phyloP scores from a whole-genome alignment of 2,113 vertebrate genomes.

The Heterochromis multidens region DNA sequence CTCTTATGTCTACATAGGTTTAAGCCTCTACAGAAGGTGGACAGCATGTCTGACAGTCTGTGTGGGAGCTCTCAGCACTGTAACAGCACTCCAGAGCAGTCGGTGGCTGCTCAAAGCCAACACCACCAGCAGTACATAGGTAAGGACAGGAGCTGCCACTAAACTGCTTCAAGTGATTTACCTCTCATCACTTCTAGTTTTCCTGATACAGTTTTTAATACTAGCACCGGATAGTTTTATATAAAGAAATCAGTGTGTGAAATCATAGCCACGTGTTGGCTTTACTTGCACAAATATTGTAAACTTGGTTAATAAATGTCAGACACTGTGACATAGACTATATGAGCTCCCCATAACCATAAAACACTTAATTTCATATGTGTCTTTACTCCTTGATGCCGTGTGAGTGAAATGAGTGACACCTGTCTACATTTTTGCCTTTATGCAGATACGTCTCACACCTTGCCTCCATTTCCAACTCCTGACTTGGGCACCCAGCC shows the following conservation, averaged over 20 bases:
- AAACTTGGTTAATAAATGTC: neutral
- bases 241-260: neutral
- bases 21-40: constrained; percentile 90
- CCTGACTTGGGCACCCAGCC: constrained; percentile 80
- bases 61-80: constrained; percentile 80
- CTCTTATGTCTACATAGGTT: constrained; percentile 73
- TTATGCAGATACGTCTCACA: constrained; percentile 84
- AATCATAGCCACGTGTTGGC: rapidly evolving
- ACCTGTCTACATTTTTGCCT: constrained; percentile 6
- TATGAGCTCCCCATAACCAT: neutral
- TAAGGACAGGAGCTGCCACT: constrained; percentile 58
- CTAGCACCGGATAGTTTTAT: neutral
- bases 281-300: neutral
- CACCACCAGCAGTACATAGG: constrained; percentile 98
- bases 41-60: constrained; percentile 82
- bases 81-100: constrained; percentile 84
- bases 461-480: constrained; percentile 87
- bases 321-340: rapidly evolving
- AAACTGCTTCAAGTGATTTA: neutral
- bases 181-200: neutral
- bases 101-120: constrained; percentile 89
- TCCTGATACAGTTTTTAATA: neutral
- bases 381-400: neutral
- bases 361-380: neutral
- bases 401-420: neutral